Percentiles rank a stretch among this genome's conserved stretches.
phyloP scores from a whole-genome alignment of 2,113 vertebrate species.

The Stigmatopora argus region DNA sequence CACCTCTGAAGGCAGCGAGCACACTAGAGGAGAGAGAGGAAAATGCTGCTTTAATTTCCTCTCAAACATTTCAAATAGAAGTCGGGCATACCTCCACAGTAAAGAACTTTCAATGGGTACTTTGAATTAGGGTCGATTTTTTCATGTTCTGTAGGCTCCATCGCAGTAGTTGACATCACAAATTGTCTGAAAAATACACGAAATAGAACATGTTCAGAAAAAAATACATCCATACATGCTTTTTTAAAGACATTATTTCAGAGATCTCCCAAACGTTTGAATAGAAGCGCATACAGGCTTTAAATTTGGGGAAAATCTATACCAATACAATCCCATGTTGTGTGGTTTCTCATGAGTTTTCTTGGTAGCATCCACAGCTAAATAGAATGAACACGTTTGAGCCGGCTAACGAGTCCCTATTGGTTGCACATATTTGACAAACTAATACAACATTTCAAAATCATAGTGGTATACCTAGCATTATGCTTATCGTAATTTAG shows the following conservation, averaged over 20 bases:
- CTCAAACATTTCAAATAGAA: background rate
- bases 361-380: background rate
- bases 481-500: background rate
- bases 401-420: constrained; percentile 42
- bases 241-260: background rate
- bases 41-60: background rate
- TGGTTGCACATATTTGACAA: background rate
- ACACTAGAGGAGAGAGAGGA: constrained; percentile 59
- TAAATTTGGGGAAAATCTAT: background rate
- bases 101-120: constrained; percentile 89
- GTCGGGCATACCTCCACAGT: constrained; percentile 84
- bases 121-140: constrained; percentile 70
- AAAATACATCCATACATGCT: background rate
- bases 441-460: background rate
- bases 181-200: constrained; percentile 42
- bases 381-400: constrained; percentile 16
- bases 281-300: background rate
- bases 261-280: too few relatives aligned
- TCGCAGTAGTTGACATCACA: constrained; percentile 80
- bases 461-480: background rate
- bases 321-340: background rate
- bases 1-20: constrained; percentile 77
- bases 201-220: background rate
- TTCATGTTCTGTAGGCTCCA: constrained; percentile 73
- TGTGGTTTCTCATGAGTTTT: background rate